Percentiles rank a stretch among this genome's conserved stretches.
These are phyloP conservation scores for Augochlorella aurata DNA, from an alignment of 2,888 invertebrate species.

Conservation along the genomic window DNA sequence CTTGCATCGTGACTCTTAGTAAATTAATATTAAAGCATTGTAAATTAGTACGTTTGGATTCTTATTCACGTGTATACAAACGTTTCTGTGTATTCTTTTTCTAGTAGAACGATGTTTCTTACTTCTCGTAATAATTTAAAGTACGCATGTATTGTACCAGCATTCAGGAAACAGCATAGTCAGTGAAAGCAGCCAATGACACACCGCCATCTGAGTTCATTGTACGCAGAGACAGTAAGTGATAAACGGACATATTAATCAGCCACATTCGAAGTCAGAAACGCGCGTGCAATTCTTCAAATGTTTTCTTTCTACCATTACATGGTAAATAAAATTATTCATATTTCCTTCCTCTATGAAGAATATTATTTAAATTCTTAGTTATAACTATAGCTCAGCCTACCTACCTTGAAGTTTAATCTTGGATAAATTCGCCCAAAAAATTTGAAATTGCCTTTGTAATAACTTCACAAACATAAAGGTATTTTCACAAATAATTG, in stretches of 20 bases:
- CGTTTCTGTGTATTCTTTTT: neutral
- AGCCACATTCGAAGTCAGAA: neutral
- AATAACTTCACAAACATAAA: too few relatives aligned
- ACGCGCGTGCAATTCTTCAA: neutral
- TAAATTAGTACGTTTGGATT: neutral
- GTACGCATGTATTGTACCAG: neutral
- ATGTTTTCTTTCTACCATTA: neutral
- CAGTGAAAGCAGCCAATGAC: slow-evolving; percentile 14
- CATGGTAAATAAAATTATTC: neutral
- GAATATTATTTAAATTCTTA: neutral
- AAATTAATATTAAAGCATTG: neutral
- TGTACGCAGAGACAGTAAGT: neutral
- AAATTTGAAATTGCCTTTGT: too few relatives aligned
- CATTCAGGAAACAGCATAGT: neutral
- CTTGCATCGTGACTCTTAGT: neutral
- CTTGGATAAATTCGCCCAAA: too few relatives aligned
- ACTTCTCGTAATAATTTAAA: neutral
- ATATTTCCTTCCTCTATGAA: neutral
- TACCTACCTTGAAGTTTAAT: too few relatives aligned
- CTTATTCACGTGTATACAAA: neutral
- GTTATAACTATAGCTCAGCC: neutral
- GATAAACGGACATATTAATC: neutral
- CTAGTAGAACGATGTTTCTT: neutral
- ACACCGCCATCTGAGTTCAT: slow-evolving; percentile 14
- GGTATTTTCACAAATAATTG: too few relatives aligned